Evolutionary conservation across 2,888 invertebrate genomes (phyloP), one percentile per base, ranked within the genome.

Genomic region (Hirtodrosophila histrioides): DNA sequence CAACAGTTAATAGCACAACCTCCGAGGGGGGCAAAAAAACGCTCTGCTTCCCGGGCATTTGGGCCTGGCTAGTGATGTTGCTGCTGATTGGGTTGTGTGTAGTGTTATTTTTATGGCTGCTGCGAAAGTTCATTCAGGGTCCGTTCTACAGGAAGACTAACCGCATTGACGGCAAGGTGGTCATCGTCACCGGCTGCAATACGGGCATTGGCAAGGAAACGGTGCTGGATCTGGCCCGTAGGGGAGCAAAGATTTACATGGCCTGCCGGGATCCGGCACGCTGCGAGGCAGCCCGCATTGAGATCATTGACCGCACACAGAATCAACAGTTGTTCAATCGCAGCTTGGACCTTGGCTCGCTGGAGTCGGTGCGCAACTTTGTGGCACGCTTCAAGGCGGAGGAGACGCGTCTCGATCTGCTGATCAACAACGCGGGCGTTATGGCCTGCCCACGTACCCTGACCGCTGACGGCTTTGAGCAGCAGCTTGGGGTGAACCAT

Each of bases 241-340:
- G 95, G 50, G 94, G 95, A 6, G 97, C 95, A 4, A 95, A 94
- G 92, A 94, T 97, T 75, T 95, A 96, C 86, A 95, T 97, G 96
- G 97, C 97, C 5, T 97, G 97, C 85, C 93, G 97, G 50, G 94
- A 97, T 92, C 93, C 96, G 92, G 91, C 92, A 41, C 94, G 93
- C 87, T 97, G 97, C 91, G 96, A 96, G 93, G 92, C 92, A n/a
- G 92, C 93, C 41, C 93, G 96, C 0, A 92, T 94, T 84, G 94
- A 95, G 78, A 95, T 97, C 69, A 95, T 97, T 45, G 89, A 95
- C 69, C 94, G 94, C 69, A 95, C 95, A 0, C 92, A 92, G 87
- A 97, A 97, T 91, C 95, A 92, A 91, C 95, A 91, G 94, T 92
- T 91, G 93, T 97, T 73, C 95, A 96, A 92, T 77, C 88, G 90